These are phyloP conservation scores for Agrypnia vestita DNA, from an alignment of 1,140 invertebrate species.

Conservation along the genomic window DNA sequence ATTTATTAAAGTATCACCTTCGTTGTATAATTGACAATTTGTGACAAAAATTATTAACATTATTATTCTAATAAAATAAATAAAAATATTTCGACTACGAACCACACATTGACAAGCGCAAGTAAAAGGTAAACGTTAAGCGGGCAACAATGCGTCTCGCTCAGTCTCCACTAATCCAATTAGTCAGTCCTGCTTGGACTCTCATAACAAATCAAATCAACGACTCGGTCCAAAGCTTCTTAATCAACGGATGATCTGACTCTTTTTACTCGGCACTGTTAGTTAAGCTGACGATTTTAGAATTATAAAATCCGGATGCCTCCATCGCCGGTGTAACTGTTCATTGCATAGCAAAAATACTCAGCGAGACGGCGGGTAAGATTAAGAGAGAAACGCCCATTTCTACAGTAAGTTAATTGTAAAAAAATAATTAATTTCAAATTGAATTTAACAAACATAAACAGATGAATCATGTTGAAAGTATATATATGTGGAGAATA, in stretches of 20 bases:
- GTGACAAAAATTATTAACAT: too few species aligned
- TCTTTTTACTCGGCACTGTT: not conserved
- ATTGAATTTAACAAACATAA: too few species aligned
- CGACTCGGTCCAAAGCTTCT: not conserved
- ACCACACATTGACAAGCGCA: too few species aligned
- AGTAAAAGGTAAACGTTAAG: not conserved
- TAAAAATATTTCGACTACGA: too few species aligned
- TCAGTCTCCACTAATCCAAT: not conserved
- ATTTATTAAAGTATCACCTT: too few species aligned
- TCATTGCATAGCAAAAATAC: not conserved
- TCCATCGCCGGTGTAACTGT: conserved; percentile 6
- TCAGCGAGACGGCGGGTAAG: not conserved
- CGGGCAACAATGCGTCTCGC: conserved; percentile 28
- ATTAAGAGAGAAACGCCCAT: not conserved
- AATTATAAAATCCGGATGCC: not conserved
- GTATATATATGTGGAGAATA: too few species aligned
- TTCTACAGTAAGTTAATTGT: not conserved
- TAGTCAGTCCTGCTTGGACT: not conserved
- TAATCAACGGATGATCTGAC: not conserved
- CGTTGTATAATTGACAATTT: too few species aligned
- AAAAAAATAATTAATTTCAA: too few species aligned
- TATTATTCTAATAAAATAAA: too few species aligned
- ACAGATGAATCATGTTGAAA: too few species aligned
- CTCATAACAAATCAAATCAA: not conserved
- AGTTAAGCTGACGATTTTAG: not conserved